These are phyloP conservation scores for Pogonognathellus flavescens DNA, from an alignment of 1,140 invertebrate species.

Conservation along the genomic window DNA sequence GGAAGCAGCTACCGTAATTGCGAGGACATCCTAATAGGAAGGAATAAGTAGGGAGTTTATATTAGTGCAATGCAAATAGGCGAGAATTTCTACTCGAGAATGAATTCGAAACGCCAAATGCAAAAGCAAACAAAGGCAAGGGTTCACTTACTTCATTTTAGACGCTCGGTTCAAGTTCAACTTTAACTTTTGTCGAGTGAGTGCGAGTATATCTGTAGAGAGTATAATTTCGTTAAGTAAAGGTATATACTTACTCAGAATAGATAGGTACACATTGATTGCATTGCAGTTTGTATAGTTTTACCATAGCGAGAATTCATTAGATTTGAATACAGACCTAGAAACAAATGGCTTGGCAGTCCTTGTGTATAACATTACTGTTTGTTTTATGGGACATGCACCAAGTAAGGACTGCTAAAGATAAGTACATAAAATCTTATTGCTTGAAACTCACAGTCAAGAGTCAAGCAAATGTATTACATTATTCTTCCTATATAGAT, in stretches of 20 bases:
- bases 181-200: conserved; percentile 21
- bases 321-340: too few relatives aligned
- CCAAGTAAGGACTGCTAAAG: neutral
- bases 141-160: neutral
- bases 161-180: conserved; percentile 1
- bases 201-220: too few relatives aligned
- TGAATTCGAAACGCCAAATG: conserved; percentile 27
- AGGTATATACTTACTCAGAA: too few relatives aligned
- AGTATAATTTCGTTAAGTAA: too few relatives aligned
- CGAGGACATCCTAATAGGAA: conserved; percentile 11
- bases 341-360: too few relatives aligned
- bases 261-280: neutral
- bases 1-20: neutral
- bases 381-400: neutral
- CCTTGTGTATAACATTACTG: too few relatives aligned
- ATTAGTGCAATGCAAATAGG: conserved; percentile 28
- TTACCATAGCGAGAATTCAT: neutral
- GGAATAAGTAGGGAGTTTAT: neutral
- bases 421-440: too few relatives aligned
- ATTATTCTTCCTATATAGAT: too few relatives aligned
- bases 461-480: too few relatives aligned
- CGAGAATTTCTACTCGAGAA: neutral
- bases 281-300: neutral
- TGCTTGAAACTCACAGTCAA: too few relatives aligned
- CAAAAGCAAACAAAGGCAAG: conserved; percentile 44